Conservation (phyloP, 2,113 vertebrate genomes). For the Pachypanchax playfairii region DNA sequence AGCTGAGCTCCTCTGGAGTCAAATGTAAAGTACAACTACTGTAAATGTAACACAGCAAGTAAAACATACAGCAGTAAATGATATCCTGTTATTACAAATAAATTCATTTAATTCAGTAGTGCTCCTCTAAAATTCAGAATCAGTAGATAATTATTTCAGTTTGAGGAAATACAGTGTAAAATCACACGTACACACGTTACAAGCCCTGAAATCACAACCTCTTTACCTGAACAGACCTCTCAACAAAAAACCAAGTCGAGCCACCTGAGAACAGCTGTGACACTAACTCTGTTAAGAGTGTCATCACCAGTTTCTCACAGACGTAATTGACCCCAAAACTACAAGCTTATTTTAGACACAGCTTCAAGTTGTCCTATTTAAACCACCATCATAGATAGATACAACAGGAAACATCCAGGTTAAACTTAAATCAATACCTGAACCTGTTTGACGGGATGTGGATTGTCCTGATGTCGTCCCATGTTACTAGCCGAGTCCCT, state of each 20-base stretch:
- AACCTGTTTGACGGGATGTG: conserved; percentile 62
- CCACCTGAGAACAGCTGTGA: conserved; percentile 30
- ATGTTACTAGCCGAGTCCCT: conserved; percentile 60
- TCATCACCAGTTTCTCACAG: conserved; percentile 37
- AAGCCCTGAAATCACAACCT: conserved; percentile 1
- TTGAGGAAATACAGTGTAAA: too few relatives aligned
- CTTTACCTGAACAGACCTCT: not conserved
- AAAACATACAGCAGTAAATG: too few relatives aligned
- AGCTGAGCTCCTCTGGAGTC: conserved; percentile 65
- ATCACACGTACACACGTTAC: not conserved
- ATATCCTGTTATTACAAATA: too few relatives aligned
- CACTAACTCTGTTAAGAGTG: conserved; percentile 18
- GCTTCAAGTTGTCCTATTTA: conserved; percentile 70
- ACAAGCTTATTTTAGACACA: conserved; percentile 68
- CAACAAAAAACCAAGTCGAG: not conserved
- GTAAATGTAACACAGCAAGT: conserved; percentile 16
- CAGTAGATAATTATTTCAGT: too few relatives aligned
- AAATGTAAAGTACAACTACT: conserved; percentile 36
- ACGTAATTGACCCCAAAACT: conserved; percentile 69
- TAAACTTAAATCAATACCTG: conserved; percentile 34
- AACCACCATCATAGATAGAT: conserved; percentile 43
- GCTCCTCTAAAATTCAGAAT: too few relatives aligned
- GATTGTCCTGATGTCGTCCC: conserved; percentile 60
- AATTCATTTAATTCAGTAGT: too few relatives aligned
- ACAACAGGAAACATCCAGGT: not conserved